Evolutionary conservation across 1,140 invertebrate species (phyloP), one percentile per base, ranked within the genome.

Genomic region (Apis florea): DNA sequence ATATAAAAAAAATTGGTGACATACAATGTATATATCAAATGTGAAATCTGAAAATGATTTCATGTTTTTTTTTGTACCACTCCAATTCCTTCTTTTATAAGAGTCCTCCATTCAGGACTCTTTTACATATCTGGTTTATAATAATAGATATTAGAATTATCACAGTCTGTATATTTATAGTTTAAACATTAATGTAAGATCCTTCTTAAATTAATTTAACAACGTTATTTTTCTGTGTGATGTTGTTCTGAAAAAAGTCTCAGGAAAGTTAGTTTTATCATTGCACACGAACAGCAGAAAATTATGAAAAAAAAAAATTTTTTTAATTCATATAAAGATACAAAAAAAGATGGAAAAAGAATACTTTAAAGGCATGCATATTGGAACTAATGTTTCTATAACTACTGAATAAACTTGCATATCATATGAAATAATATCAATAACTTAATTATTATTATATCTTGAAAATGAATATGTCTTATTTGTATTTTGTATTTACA

Each of bases 81-180:
- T 61, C 77, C 58, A 76, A 64, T 75, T 67, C 24, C 56, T 26
- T 49, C 70, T 59, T 21, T 40, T 24, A 51, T 69, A 4, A 2
- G 15, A 19, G 40, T 77, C 49, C 58, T 19, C n/a, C 6, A 53
- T 83, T 73, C 47, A 47, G 68, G 68, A 51, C 67, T 56, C 26
- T 78, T 12, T 53, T 47, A 49, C 68, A 47, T 83, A 53, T 82
- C 80, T 74, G 78, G 15, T 73, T 80, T 83, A 63, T 59, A n/a
- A 69, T 67, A 83, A 89, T 90, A 91, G 89, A 92, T 90, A 89
- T 93, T 90, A 90, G 92, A 91, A 93, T 94, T 94, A 94, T 94
- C 93, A 94, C 93, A 94, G 93, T 93, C 93, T 93, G 92, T 94
- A 90, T 94, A 94, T 94, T 92, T 94, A 94, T 92, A 94, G 92